Conservation (phyloP, 2,888 invertebrate genomes). For the Hypsopygia costalis region DNA sequence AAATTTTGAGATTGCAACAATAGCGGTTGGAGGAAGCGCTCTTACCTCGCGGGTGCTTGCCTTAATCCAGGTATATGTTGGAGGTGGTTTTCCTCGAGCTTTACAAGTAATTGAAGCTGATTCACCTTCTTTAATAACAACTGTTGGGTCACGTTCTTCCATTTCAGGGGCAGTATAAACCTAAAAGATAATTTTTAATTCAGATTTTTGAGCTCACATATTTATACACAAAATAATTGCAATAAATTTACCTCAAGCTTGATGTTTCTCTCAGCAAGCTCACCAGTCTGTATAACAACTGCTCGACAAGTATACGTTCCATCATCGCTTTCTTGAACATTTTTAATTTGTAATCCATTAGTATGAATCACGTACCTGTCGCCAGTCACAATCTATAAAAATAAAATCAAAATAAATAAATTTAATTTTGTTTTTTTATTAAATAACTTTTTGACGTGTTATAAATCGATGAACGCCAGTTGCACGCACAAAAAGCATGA, state of each 20-base stretch:
- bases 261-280: slow-evolving; percentile 87
- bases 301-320: slow-evolving; percentile 93
- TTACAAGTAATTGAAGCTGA: slow-evolving; percentile 87
- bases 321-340: slow-evolving; percentile 90
- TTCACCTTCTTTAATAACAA: slow-evolving; percentile 90
- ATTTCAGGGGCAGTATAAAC: slow-evolving; percentile 89
- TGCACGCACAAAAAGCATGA: too few species aligned
- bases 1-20: too few species aligned
- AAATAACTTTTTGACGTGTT: neutral
- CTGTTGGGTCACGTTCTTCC: slow-evolving; percentile 78
- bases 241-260: slow-evolving; percentile 84
- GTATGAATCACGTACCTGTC: slow-evolving; percentile 87
- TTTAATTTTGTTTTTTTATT: neutral
- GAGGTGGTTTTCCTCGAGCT: slow-evolving; percentile 91
- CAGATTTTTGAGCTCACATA: too few species aligned
- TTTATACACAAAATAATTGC: too few species aligned
- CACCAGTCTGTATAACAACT: slow-evolving; percentile 90
- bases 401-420: slow-evolving; percentile 7
- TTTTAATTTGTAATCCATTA: slow-evolving; percentile 88
- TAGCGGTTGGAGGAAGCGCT: too few species aligned
- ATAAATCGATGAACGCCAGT: too few species aligned
- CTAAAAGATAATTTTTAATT: slow-evolving; percentile 41
- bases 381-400: slow-evolving; percentile 81
- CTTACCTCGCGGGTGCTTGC: slow-evolving; percentile 82
- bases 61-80: slow-evolving; percentile 91